Base-by-base conservation (phyloP, 2,888 invertebrate species). In the Gastrophysa polygoni region DNA sequence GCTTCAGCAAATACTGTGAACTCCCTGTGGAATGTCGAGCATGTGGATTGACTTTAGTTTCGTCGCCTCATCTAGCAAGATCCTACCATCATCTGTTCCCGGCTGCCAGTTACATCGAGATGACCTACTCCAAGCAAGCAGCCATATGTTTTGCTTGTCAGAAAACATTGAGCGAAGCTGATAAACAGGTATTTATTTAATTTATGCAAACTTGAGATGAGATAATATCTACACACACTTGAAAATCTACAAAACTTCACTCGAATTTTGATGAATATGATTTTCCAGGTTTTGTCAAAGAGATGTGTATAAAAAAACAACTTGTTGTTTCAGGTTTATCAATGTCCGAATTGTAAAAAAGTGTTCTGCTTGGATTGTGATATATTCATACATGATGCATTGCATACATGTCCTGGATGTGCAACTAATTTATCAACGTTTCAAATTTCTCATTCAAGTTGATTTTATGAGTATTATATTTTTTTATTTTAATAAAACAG, bases 61-160 rank as follows among this genome's bases (percentile, higher is more conserved):
- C 98, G 0, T 98, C 99, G 1, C 98, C 98, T 18, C 99, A 99
- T 84, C 85, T 99, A 54, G 98, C 98, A 2, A 88, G 98, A 68
- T 97, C 98, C 0, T 98, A 98, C 81, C 98, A 98, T 80, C 98
- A 99, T 82, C 85, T 99, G 66, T 97, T 98, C 80, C 98, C 98
- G 0, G 91, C 97, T 50, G 90, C 92, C 47, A 87, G 91, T 52
- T 99, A 92, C 75, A 86, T 85, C 56, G 97, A 98, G 82, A 70
- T 91, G 29, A 73, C 83, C 0, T 86, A 86, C 66, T 85, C 87
- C 29, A 87, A 86, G 8, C 87, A 86, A 71, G 82, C 84, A 0
- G 82, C 84, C 51, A 82, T 81, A 68, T 94, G 93, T 77, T 92
- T 88, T 75, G 88, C 88, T n/a, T 94, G 93, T 74, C 87, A 91